Base-by-base conservation (phyloP, 2,113 vertebrate species). In the Nesoenas mayeri region DNA sequence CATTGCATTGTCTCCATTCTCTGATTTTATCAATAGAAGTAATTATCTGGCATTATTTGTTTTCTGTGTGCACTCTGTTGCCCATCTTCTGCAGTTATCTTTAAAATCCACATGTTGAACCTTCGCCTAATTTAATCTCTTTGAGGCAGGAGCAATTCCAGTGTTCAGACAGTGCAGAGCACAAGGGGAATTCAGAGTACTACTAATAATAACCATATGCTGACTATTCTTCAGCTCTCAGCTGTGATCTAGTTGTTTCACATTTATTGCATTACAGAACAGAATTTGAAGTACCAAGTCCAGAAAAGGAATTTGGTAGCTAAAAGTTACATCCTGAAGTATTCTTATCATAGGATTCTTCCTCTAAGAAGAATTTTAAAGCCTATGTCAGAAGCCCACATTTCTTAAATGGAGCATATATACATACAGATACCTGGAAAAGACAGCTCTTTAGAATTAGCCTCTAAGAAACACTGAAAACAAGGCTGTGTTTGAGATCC, bases 71-170 rank as follows among this genome's bases (percentile, higher is more conserved):
- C 47, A 93, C 73, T 91, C 54, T 62, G 58, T 89, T 70, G 66
- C 64, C 58, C 64, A 66, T 66, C 38, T 22, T 85, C 67, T 62
- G 79, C 62, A 78, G 88, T 95, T 95, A 85, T 94, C 93, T 94
- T 94, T 94, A 89, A 96, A 95, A 94, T 91, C 64, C 85, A 74
- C 64, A 51, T 88, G 85, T 88, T 93, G 89, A 95, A 95, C 60
- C 67, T 97, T 80, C 85, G 71, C 91, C 89, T 93, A 92, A 96
- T 95, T 95, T 95, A 93, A 91, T 96, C 81, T 95, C 75, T 94
- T 94, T 85, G 88, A 93, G 47, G 29, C 62, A 96, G 82, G 79
- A 91, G 93, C 60, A 91, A 62, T 91, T 85, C 60, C 82, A 96
- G 56, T 15, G 47, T 70, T 90, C 93, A 93, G 71, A 79, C 82